Percentiles rank a stretch among this genome's conserved stretches.
These are phyloP conservation scores for Wiebesia pumilae DNA, from an alignment of 1,140 invertebrate genomes.

Conservation along the genomic window DNA sequence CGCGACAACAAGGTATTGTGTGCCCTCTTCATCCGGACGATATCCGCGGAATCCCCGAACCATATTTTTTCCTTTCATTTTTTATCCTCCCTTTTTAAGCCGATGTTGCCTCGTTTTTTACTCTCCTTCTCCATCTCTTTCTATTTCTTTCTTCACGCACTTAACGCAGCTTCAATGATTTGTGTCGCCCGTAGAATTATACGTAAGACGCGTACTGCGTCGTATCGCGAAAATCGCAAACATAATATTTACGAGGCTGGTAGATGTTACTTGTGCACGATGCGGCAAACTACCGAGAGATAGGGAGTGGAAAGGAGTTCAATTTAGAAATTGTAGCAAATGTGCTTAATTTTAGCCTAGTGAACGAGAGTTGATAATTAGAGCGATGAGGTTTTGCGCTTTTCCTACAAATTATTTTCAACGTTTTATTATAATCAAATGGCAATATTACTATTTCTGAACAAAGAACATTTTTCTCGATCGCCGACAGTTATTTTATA, in stretches of 20 bases:
- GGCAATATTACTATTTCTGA: too few relatives aligned
- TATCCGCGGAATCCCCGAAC: slow-evolving; percentile 54
- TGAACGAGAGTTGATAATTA: slow-evolving; percentile 2
- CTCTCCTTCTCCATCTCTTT: not conserved
- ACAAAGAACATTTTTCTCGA: too few relatives aligned
- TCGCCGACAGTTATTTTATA: too few relatives aligned
- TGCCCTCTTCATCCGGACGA: slow-evolving; percentile 47
- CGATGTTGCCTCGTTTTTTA: not conserved
- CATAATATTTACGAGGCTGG: slow-evolving; percentile 48
- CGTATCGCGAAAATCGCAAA: slow-evolving; percentile 42
- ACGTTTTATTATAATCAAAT: too few relatives aligned
- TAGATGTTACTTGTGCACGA: not conserved
- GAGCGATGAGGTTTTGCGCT: not conserved
- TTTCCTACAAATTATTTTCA: not conserved
- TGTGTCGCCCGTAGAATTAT: slow-evolving; percentile 60
- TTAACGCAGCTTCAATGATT: slow-evolving; percentile 61
- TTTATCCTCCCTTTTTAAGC: slow-evolving; percentile 40
- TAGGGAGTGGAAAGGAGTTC: not conserved
- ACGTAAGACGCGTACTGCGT: slow-evolving; percentile 51
- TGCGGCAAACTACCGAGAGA: not conserved
- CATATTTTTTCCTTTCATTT: slow-evolving; percentile 47
- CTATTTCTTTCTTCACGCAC: slow-evolving; percentile 55
- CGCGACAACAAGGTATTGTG: slow-evolving; percentile 56
- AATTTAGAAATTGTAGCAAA: slow-evolving; percentile 40
- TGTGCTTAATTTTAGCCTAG: slow-evolving; percentile 18